phyloP scores from a whole-genome alignment of 2,797 vertebrate species.

The Esox masquinongy region DNA sequence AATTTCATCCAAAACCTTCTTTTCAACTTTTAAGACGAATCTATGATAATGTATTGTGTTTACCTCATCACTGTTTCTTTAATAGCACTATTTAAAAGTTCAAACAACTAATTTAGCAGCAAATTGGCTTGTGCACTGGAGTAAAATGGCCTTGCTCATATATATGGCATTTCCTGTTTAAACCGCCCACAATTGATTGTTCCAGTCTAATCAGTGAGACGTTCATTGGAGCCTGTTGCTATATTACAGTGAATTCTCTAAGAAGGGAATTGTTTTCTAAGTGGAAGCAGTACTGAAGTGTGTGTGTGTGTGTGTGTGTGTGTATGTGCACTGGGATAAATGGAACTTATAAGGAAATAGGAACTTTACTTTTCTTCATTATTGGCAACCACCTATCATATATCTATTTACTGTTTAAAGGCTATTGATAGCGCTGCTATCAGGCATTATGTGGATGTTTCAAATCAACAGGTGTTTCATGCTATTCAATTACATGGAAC shows the following conservation, averaged over 20 bases:
- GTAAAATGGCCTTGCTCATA: constrained; percentile 68
- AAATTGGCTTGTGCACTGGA: constrained; percentile 47
- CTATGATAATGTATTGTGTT: constrained; percentile 65
- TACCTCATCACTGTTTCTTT: constrained; percentile 44
- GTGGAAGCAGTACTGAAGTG: constrained; percentile 35
- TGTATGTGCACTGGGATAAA: no score
- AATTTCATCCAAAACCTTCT: not conserved
- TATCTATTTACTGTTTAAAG: constrained; percentile 46
- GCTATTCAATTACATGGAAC: constrained; percentile 61
- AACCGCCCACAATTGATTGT: constrained; percentile 70
- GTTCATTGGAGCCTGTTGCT: constrained; percentile 40
- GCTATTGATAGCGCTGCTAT: constrained; percentile 12
- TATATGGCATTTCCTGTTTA: constrained; percentile 74
- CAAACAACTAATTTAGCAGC: constrained; percentile 30
- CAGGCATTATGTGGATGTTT: constrained; percentile 50
- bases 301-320: no score
- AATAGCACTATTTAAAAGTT: constrained; percentile 49
- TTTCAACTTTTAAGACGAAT: not conserved
- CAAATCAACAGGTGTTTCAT: constrained; percentile 77
- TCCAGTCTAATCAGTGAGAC: constrained; percentile 68
- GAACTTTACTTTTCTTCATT: no score
- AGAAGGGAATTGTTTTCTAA: constrained; percentile 46
- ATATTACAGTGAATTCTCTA: constrained; percentile 37
- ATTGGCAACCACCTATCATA: no score
- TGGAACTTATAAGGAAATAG: no score